These are phyloP conservation scores for Hypomesus transpacificus DNA, from an alignment of 2,113 vertebrate species.

Conservation along the genomic window DNA sequence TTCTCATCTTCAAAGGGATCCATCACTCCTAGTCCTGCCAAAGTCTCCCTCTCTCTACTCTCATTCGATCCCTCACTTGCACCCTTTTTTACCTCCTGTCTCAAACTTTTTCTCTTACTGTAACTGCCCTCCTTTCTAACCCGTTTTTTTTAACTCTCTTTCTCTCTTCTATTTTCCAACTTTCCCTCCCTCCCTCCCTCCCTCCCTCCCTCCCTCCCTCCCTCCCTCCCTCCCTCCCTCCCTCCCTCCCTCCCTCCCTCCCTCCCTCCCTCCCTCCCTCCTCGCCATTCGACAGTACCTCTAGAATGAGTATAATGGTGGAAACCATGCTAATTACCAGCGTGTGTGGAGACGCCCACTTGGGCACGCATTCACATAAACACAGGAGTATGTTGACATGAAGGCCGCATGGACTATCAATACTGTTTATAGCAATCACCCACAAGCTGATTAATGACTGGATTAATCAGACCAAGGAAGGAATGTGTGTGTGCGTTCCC, in stretches of 20 bases:
- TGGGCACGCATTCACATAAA: slow-evolving; percentile 53
- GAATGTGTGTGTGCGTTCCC: not conserved
- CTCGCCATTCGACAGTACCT: not conserved
- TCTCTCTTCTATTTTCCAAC: slow-evolving; percentile 8
- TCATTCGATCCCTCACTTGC: slow-evolving; percentile 6
- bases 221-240: not conserved
- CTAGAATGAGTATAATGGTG: slow-evolving; percentile 24
- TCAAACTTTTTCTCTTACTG: slow-evolving; percentile 42
- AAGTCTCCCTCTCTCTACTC: slow-evolving; percentile 35
- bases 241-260: not conserved
- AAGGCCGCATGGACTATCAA: slow-evolving; percentile 45
- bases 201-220: not conserved
- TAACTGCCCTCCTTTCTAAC: slow-evolving; percentile 41
- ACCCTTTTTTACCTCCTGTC: not conserved
- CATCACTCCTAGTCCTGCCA: slow-evolving; percentile 38
- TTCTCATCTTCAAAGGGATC: slow-evolving; percentile 53
- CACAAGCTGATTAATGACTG: slow-evolving; percentile 62
- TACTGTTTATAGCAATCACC: slow-evolving; percentile 64
- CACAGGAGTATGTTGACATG: slow-evolving; percentile 52
- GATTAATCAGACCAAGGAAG: slow-evolving; percentile 56
- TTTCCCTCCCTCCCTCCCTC: not conserved
- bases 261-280: not conserved
- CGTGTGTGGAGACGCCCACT: slow-evolving; percentile 42
- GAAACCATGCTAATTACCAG: slow-evolving; percentile 53
- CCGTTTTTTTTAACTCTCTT: slow-evolving; percentile 24